Percentiles rank a stretch among this genome's conserved stretches.
These are phyloP conservation scores for Zaprionus obscuricornis DNA, from an alignment of 2,888 invertebrate genomes.

Conservation along the genomic window DNA sequence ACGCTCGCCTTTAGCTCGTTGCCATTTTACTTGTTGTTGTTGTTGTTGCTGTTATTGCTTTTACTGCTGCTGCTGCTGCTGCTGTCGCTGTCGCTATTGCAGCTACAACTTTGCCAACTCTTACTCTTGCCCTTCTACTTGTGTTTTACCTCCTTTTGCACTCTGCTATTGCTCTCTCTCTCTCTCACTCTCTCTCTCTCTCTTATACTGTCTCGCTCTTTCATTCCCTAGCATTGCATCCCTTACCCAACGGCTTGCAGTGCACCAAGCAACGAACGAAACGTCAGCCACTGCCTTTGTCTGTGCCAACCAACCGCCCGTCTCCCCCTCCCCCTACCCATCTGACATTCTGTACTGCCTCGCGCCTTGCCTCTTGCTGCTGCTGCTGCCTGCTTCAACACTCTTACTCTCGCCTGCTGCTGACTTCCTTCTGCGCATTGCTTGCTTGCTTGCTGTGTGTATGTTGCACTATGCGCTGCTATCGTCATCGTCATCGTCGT, in stretches of 20 bases:
- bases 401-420: no score
- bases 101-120: slow-evolving; percentile 46
- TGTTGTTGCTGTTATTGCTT: slow-evolving; percentile 26
- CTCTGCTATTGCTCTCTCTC: slow-evolving; percentile 2
- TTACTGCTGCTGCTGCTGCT: slow-evolving; percentile 22
- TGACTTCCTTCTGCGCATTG: background rate
- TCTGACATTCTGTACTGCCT: no score
- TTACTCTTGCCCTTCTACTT: slow-evolving; percentile 13
- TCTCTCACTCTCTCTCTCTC: background rate
- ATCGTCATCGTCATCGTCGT: slow-evolving; percentile 28
- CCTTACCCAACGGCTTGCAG: no score
- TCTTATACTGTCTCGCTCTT: no score
- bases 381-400: slow-evolving; percentile 5
- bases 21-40: slow-evolving; percentile 11
- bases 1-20: slow-evolving; percentile 59
- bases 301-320: slow-evolving; percentile 6
- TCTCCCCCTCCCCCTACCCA: background rate
- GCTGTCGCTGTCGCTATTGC: slow-evolving; percentile 29
- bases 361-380: slow-evolving; percentile 7
- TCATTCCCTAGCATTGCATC: no score
- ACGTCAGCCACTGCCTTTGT: slow-evolving; percentile 58
- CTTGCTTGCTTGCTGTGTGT: no score
- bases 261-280: slow-evolving; percentile 34
- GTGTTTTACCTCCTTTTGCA: no score
- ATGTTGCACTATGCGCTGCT: slow-evolving; percentile 46